Percentiles rank a stretch among this genome's conserved stretches.
Conservation (phyloP, 2,113 vertebrate species). For the Martes martes region DNA sequence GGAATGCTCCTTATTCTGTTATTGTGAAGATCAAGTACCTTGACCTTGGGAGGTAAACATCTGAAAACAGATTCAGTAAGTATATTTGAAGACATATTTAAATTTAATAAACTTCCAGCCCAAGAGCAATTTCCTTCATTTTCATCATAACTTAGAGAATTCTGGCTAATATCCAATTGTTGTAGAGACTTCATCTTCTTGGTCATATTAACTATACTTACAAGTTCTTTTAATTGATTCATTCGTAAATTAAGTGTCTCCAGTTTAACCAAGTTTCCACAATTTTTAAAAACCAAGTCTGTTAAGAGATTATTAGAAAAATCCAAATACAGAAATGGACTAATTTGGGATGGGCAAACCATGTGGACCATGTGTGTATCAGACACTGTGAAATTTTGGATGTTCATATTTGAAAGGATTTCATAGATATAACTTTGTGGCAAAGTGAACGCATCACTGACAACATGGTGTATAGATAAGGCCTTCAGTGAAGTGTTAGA, state of each 20-base stretch:
- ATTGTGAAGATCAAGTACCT: slow-evolving; percentile 81
- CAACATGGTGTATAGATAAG: slow-evolving; percentile 68
- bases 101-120: slow-evolving; percentile 81
- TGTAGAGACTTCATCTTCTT: slow-evolving; percentile 84
- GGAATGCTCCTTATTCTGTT: slow-evolving; percentile 87
- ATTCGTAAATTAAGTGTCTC: slow-evolving; percentile 79
- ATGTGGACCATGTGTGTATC: slow-evolving; percentile 86
- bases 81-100: slow-evolving; percentile 88
- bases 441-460: slow-evolving; percentile 79
- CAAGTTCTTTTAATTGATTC: slow-evolving; percentile 88
- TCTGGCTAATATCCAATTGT: slow-evolving; percentile 87
- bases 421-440: slow-evolving; percentile 83
- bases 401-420: slow-evolving; percentile 86
- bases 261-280: slow-evolving; percentile 79
- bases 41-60: slow-evolving; percentile 85
- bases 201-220: slow-evolving; percentile 82
- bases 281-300: slow-evolving; percentile 87
- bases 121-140: slow-evolving; percentile 78
- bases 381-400: slow-evolving; percentile 80
- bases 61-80: slow-evolving; percentile 83
- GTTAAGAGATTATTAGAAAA: slow-evolving; percentile 88
- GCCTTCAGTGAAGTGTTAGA: slow-evolving; percentile 74
- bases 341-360: slow-evolving; percentile 86
- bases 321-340: slow-evolving; percentile 83
- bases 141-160: slow-evolving; percentile 82